Percentiles rank a stretch among this genome's conserved stretches.
Conservation (phyloP, 2,113 vertebrate genomes). For the Scortum barcoo region DNA sequence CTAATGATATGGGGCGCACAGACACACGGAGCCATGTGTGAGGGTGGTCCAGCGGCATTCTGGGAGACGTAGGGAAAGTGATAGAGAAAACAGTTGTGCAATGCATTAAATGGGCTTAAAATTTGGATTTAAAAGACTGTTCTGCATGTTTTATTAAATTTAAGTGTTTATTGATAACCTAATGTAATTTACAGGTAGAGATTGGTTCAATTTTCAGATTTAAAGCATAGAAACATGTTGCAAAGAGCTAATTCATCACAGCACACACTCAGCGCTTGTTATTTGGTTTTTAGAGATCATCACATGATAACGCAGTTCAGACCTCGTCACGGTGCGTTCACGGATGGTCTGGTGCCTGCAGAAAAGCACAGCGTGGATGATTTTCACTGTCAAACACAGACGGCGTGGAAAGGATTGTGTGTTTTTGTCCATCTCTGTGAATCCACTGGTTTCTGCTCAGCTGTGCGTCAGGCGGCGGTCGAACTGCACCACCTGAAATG, state of each 20-base stretch:
- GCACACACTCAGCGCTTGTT: background rate
- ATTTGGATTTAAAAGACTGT: background rate
- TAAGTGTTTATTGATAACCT: too few relatives aligned
- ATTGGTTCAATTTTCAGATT: too few relatives aligned
- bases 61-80: background rate
- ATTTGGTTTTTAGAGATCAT: background rate
- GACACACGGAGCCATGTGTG: too few relatives aligned
- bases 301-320: background rate
- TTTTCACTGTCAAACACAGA: background rate
- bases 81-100: background rate
- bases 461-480: background rate
- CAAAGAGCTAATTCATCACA: too few relatives aligned
- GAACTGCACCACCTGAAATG: slow-evolving; percentile 10
- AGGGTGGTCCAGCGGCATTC: background rate
- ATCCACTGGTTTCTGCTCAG: background rate
- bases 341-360: background rate
- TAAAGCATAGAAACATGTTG: too few relatives aligned
- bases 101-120: background rate
- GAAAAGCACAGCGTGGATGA: background rate
- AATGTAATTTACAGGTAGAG: too few relatives aligned
- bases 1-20: too few relatives aligned
- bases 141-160: background rate
- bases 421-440: background rate
- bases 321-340: background rate
- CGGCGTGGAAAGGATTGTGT: background rate